Percentiles rank a stretch among this genome's conserved stretches.
These are phyloP conservation scores for Oreocharis arfaki DNA, from an alignment of 2,113 vertebrate species.

Conservation along the genomic window DNA sequence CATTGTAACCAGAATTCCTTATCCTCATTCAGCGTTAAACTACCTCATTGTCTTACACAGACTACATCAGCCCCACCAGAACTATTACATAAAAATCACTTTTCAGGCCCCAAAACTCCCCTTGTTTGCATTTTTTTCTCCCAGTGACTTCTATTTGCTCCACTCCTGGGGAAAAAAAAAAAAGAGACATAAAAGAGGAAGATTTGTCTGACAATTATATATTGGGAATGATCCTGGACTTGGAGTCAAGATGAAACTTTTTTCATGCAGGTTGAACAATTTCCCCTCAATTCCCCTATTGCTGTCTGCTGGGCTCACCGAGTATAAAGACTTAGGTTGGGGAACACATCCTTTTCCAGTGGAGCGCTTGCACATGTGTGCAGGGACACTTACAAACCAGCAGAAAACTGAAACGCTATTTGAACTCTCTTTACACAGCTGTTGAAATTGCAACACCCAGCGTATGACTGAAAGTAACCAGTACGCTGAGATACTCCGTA, in stretches of 20 bases:
- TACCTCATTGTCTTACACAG: neutral
- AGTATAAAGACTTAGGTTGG: neutral
- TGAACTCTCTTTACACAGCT: neutral
- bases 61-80: neutral
- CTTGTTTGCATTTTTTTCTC: neutral
- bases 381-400: neutral
- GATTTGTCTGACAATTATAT: neutral
- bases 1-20: neutral
- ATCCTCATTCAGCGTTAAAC: neutral
- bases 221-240: neutral
- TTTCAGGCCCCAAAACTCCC: neutral
- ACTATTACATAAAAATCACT: neutral
- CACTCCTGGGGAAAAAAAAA: neutral
- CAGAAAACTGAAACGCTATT: neutral
- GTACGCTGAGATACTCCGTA: fast-evolving
- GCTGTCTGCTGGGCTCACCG: neutral
- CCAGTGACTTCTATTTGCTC: neutral
- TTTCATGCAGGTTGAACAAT: neutral
- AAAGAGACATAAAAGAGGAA: neutral
- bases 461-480: neutral
- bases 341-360: neutral
- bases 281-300: fast-evolving
- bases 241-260: neutral
- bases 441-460: neutral
- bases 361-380: neutral